Evolutionary conservation across 2,888 invertebrate species (phyloP), one percentile per base, ranked within the genome.

Genomic region (Cerastis leucographa): DNA sequence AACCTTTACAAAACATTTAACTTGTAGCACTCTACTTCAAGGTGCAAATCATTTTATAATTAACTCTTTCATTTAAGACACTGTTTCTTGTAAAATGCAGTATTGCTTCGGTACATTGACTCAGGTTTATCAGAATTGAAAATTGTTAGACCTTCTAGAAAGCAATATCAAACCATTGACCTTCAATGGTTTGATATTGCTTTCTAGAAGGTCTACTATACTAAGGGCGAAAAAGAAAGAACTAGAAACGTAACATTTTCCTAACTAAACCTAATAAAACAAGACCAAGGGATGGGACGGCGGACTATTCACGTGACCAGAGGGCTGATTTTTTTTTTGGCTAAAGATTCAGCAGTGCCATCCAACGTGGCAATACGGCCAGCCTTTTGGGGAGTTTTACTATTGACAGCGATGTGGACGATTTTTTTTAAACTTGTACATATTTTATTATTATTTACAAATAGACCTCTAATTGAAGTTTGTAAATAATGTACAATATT

Each of bases 1-100:
- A 77, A 77, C 29, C 29, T 56, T 83, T 77, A 68, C 42, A 14
- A 67, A 49, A 2, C 17, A 73, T 46, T 61, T 42, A 62, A 44
- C 14, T 67, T 46, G n/a, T 46, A 54, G 66, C 22, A 29, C 14
- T 46, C 49, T 61, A 29, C 14, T 25, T 42, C 29, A 54, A 62
- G 54, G 44, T 49, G 29, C 14, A n/a, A 7, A 61, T 25, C 35
- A 35, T 22, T 2, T 14, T 42, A n/a, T 14, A n/a, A 40, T 64
- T 12, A 62, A 40, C 12, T 35, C 1, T 62, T 40, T 22, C 6
- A 40, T 12, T 22, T 40, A 62, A 51, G 12, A 59, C 9, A 40
- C 22, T 35, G 35, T 29, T 17, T 14, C 56, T 56, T 51, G 12
- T n/a, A 12, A n/a, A 17, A 2, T 5, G 11, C 62, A 62, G 6